These are phyloP conservation scores for Acromyrmex heyeri DNA, from an alignment of 1,140 invertebrate species.

Conservation along the genomic window DNA sequence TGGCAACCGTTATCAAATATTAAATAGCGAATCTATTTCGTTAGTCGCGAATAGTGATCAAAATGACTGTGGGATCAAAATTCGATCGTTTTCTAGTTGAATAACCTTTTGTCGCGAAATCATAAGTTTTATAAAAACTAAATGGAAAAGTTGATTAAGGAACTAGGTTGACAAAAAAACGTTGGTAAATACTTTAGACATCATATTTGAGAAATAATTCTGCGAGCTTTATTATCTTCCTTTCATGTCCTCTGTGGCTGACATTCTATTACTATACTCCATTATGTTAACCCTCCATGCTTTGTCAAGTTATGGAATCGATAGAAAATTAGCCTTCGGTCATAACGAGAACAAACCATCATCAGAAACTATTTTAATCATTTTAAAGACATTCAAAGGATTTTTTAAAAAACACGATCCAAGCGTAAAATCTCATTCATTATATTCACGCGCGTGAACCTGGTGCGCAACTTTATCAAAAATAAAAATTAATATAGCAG, in stretches of 20 bases:
- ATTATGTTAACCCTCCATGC: slow-evolving; percentile 9
- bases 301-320: neutral
- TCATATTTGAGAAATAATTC: neutral
- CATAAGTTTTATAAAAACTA: neutral
- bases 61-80: neutral
- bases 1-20: too few species aligned
- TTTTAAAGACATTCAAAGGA: neutral
- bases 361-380: slow-evolving; percentile 15
- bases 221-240: neutral
- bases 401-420: too few species aligned
- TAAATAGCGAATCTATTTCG: neutral
- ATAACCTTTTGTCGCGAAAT: neutral
- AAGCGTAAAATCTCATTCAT: too few species aligned
- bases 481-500: too few species aligned
- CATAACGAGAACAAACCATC: neutral
- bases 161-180: neutral
- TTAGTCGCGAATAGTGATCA: neutral
- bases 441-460: too few species aligned
- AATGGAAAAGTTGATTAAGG: neutral
- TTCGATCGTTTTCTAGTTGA: neutral
- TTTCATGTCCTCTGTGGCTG: neutral
- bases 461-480: too few species aligned
- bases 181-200: neutral
- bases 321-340: slow-evolving; percentile 26
- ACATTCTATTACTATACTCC: slow-evolving; percentile 12